Evolutionary conservation across 2,888 invertebrate species (phyloP).

Genomic region (Physocephala rufipes): DNA sequence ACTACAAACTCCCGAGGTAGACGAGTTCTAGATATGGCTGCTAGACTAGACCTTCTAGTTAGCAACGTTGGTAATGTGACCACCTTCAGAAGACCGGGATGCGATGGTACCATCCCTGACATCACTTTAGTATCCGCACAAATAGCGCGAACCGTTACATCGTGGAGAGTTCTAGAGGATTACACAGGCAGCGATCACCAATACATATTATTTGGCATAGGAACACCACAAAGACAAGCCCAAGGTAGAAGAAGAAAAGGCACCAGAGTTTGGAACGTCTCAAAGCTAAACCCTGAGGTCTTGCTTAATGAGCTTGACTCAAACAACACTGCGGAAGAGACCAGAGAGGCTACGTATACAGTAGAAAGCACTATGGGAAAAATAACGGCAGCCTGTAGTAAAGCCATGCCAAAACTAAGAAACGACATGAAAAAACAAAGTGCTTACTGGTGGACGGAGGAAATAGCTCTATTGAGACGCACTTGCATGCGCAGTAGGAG

Average conservation of each 20-base stretch:
- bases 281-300: neutral
- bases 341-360: too few species aligned
- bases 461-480: too few species aligned
- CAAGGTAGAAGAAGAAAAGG: too few species aligned
- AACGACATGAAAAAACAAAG: too few species aligned
- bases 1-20: conserved; percentile 15
- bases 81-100: conserved; percentile 28
- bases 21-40: conserved; percentile 26
- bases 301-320: too few species aligned
- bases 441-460: too few species aligned
- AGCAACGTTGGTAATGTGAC: conserved; percentile 18
- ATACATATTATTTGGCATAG: neutral
- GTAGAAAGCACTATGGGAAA: too few species aligned
- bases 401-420: too few species aligned
- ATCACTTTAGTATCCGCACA: conserved; percentile 30
- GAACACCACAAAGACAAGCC: neutral
- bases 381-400: too few species aligned
- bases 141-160: neutral
- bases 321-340: too few species aligned
- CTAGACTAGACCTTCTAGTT: conserved; percentile 2
- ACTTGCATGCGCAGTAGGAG: too few species aligned
- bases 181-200: conserved; percentile 38
- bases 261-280: conserved; percentile 2
- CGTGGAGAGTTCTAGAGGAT: conserved; percentile 37
- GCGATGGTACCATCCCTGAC: conserved; percentile 23